Evolutionary conservation across 2,888 invertebrate genomes (phyloP), one percentile per base, ranked within the genome.

Genomic region (Leptothorax acervorum): DNA sequence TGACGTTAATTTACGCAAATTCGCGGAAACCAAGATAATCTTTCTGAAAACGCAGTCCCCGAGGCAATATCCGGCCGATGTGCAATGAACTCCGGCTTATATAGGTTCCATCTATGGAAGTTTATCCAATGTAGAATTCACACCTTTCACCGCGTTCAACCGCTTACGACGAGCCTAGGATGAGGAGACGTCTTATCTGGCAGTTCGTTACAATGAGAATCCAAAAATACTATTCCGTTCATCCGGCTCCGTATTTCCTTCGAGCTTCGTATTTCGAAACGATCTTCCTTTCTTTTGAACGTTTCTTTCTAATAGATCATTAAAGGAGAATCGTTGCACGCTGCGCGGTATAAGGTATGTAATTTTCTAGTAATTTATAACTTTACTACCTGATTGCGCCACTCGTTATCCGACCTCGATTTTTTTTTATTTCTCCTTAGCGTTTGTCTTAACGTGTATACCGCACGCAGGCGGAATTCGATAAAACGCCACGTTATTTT

Each of bases 81-180:
- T 66, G 84, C 73, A 85, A 68, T 85, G 83, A 68, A 66, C 57
- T 70, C 68, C 31, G n/a, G 23, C 23, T 23, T 23, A 23, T 23
- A 23, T 31, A 78, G 15, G 57, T 85, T 75, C 62, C 74, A 39
- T 45, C 15, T 45, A 28, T 57, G 74, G 45, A 63, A 42, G 12
- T 12, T 39, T 79, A 68, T 78, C 68, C n/a, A 74, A 71, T 70
- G 87, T 74, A 82, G 35, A 60, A 70, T 84, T 86, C 68, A 73
- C 85, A 85, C 81, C 83, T 85, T 83, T 86, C 83, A 79, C 84
- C 62, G 60, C n/a, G 51, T 53, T 71, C 53, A 62, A 75, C 71
- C n/a, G 28, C 53, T 63, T 35, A 74, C 31, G 45, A 53, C 11
- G 51, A 51, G 15, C 6, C 6, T 18, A 48, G 35, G 5, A 57